phyloP scores from a whole-genome alignment of 2,113 vertebrate species.

The Microtus montanus region DNA sequence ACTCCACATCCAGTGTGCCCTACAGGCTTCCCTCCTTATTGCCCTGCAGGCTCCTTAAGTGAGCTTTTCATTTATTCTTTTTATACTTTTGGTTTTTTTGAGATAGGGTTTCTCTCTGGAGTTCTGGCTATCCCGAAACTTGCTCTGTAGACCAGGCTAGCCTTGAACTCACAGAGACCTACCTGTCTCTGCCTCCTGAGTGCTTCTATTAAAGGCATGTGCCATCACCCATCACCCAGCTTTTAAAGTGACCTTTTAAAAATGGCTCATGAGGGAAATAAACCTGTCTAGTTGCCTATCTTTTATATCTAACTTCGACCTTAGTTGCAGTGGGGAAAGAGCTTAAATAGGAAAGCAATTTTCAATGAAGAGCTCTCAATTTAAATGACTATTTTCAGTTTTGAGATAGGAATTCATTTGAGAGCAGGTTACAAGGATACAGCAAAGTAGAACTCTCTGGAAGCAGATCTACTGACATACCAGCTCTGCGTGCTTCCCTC shows the following conservation, averaged over 20 bases:
- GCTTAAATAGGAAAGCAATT: background rate
- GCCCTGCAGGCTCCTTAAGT: background rate
- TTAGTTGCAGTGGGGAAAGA: background rate
- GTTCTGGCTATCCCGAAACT: background rate
- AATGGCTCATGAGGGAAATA: background rate
- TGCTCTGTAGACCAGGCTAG: background rate
- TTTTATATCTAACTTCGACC: conserved; percentile 19
- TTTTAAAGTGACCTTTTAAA: background rate
- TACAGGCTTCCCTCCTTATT: background rate
- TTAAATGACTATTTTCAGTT: background rate
- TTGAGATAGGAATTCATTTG: background rate
- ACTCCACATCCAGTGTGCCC: conserved; percentile 10
- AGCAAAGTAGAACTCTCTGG: background rate
- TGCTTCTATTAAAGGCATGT: background rate
- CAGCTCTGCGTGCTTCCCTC: background rate
- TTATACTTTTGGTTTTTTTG: background rate
- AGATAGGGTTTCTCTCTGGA: background rate
- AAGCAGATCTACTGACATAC: background rate
- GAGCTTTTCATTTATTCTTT: background rate
- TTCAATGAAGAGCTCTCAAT: background rate
- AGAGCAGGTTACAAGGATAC: background rate
- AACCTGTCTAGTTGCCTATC: background rate
- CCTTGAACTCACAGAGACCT: background rate
- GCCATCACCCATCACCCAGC: background rate
- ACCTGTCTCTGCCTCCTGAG: background rate